These are phyloP conservation scores for Clostera curtula DNA, from an alignment of 2,888 invertebrate genomes.

Conservation along the genomic window DNA sequence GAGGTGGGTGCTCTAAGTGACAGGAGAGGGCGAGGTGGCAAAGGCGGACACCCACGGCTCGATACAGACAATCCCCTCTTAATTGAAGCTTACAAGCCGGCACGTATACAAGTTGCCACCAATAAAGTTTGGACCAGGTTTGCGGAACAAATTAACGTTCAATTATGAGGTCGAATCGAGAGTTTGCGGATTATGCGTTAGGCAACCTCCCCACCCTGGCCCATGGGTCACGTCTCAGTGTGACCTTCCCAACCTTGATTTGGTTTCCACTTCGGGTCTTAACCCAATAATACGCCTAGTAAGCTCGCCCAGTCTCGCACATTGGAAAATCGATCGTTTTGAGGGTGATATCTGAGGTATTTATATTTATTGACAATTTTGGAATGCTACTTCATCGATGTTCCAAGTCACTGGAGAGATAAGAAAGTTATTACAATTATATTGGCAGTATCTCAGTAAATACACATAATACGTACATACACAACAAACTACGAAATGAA, in stretches of 20 bases:
- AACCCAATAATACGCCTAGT: conserved; percentile 66
- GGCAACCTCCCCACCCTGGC: conserved; percentile 56
- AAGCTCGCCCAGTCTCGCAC: conserved; percentile 41
- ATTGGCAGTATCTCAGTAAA: conserved; percentile 58
- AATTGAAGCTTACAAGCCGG: conserved; percentile 58
- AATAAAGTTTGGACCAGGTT: conserved; percentile 40
- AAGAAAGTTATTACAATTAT: conserved; percentile 46
- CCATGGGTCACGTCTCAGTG: conserved; percentile 81
- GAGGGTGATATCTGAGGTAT: too few species aligned
- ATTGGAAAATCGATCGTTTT: conserved; percentile 54
- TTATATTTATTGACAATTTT: too few species aligned
- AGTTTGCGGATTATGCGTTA: conserved; percentile 38
- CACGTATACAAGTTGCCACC: conserved; percentile 47
- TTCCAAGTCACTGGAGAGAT: conserved; percentile 63
- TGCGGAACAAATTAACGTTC: conserved; percentile 38
- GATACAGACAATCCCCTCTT: conserved; percentile 52
- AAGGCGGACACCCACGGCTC: conserved; percentile 74
- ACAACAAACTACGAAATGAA: conserved; percentile 71
- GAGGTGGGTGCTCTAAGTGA: conserved; percentile 44
- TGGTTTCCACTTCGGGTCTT: conserved; percentile 86
- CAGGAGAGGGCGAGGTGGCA: conserved; percentile 44
- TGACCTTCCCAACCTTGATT: conserved; percentile 87
- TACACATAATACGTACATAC: conserved; percentile 72
- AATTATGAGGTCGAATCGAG: conserved; percentile 43
- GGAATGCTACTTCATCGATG: conserved; percentile 44